Base-by-base conservation (phyloP, 2,888 invertebrate species). In the Chironomus tentans region DNA sequence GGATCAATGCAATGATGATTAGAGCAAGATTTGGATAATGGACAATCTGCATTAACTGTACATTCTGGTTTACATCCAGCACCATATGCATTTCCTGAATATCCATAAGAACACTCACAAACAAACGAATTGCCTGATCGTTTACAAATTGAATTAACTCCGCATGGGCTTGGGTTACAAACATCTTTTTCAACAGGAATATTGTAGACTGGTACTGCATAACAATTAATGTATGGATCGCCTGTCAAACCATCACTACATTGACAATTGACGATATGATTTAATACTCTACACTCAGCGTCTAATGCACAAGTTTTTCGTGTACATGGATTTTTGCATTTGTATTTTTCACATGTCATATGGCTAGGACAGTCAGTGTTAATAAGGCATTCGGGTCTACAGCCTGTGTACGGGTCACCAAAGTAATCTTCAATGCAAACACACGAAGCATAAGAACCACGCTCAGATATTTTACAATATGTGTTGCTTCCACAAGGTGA, bases 351-450 rank as follows among this genome's bases (percentile, higher is more conserved):
- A 81, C 95, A 95, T 10, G 93, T 92, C 79, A 90, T 89, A 78
- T 93, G 90, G 69, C 92, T 88, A 0, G 93, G 87, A 83, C 95
- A 96, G 81, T 95, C 95, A 0, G 91, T 90, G 81, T 95, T 95
- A 76, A 92, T 90, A 15, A 95, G 85, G 83, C 95, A 95, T 82
- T 95, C 95, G 0, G 94, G 94, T 78, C 91, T 87, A 80, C 92
- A 92, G 65, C 88, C 88, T 12, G 78, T 88, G 81, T 92, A 91
- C 0, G 92, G 92, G 82, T 92, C 91, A 22, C 93, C 92, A 78
- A 88, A 88, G 79, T 91, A 89, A 77, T 90, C 90, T 47, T 88
- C 87, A 76, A 90, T 84, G 82, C 81, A 80, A 91, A 91, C 77
- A 86, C 85, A 68, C 15, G 15, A n/a, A 21, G 89, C 88, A 10